Base-by-base conservation (phyloP, 1,140 invertebrate genomes). In the Sycobia sp. region DNA sequence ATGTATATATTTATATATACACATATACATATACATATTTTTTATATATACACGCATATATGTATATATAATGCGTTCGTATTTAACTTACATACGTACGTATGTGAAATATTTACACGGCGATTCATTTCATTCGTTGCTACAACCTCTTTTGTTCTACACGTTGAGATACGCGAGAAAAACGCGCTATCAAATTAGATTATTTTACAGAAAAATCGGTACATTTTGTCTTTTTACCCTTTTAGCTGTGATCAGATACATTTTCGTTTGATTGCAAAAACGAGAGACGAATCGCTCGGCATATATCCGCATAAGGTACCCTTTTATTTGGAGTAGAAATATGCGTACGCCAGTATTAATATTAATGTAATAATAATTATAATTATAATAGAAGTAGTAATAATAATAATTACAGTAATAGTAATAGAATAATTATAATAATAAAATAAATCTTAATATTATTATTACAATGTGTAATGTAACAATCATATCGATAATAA, bases 291-390 rank as follows among this genome's bases (percentile, higher is more conserved):
- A 63, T 63, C 36, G 34, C 49, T 65, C 55, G 50, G 56, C 62
- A 65, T 59, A 65, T 54, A 65, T 59, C 27, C 23, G 39, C 36
- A 50, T 63, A 76, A 77, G 71, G 69, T 78, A 76, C 74, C 73
- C 76, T 78, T n/a, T n/a, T 76, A 76, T 70, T 74, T 77, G 67
- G 72, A 78, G 75, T 79, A 78, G 71, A 78, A 77, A 77, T 79
- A 78, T 77, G 74, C 71, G 71, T 77, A 76, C 70, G 74, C 70
- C 72, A 76, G 69, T 74, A 76, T 70, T 68, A 70, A 73, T 75
- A 75, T 69, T 66, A 55, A 68, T 73, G 69, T 69, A 69, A 68
- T 68, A 56, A 59, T 67, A 62, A 62, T 68, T 65, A 65, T 67
- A 61, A 64, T 64, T 46, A 62, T 51, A 65, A 50, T 61, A 65